Conservation (phyloP, 2,888 invertebrate species). For the Rhamnusium bicolor region DNA sequence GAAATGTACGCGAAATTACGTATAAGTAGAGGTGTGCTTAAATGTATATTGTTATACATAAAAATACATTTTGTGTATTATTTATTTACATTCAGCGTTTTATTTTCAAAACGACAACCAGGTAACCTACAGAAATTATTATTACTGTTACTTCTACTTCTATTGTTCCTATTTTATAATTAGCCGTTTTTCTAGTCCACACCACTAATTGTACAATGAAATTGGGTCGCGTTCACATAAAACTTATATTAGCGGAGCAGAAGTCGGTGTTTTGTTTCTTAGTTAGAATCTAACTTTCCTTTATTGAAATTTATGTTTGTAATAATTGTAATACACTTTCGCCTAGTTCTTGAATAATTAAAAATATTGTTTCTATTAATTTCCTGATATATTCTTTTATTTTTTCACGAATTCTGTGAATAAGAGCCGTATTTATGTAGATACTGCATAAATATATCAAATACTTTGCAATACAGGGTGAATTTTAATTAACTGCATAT, state of each 20-base stretch:
- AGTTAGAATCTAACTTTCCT: slow-evolving; percentile 35
- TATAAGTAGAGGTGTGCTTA: too few relatives aligned
- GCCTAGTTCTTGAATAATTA: background rate
- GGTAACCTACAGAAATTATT: slow-evolving; percentile 21
- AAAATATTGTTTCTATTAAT: background rate
- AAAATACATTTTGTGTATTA: too few relatives aligned
- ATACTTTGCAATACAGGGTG: too few relatives aligned
- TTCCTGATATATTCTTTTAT: background rate
- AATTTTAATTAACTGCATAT: too few relatives aligned
- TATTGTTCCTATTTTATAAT: background rate
- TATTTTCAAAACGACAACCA: slow-evolving; percentile 1
- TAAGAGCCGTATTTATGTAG: too few relatives aligned
- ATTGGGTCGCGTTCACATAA: slow-evolving; percentile 21
- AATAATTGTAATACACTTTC: slow-evolving; percentile 18
- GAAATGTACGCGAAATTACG: background rate
- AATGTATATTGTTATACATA: background rate
- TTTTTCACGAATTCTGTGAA: too few relatives aligned
- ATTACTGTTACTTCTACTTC: background rate
- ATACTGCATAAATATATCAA: too few relatives aligned
- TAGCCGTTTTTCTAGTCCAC: background rate
- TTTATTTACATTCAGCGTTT: too few relatives aligned
- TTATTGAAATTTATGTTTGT: slow-evolving; percentile 30
- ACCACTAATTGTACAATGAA: slow-evolving; percentile 19
- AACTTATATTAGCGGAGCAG: background rate
- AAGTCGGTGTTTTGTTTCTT: too few relatives aligned